These are phyloP conservation scores for Harpagoxenus sublaevis DNA, from an alignment of 2,888 invertebrate species.

Conservation along the genomic window DNA sequence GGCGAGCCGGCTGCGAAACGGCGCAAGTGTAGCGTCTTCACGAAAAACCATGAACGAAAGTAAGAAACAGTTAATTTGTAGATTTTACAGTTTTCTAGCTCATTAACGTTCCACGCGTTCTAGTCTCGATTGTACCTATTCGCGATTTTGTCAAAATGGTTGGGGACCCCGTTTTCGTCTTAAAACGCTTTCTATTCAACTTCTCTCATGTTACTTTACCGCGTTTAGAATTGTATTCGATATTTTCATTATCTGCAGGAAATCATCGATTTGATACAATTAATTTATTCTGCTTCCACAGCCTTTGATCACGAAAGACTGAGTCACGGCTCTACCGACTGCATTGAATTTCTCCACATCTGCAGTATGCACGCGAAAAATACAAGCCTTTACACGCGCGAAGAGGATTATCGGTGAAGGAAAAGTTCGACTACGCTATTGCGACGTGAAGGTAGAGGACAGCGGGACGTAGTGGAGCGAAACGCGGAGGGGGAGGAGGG, in stretches of 20 bases:
- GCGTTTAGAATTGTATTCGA: neutral
- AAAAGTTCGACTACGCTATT: conserved; percentile 65
- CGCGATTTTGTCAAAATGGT: neutral
- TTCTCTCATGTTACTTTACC: neutral
- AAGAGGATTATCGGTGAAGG: conserved; percentile 43
- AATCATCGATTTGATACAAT: neutral
- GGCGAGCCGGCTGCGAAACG: conserved; percentile 59
- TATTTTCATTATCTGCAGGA: neutral
- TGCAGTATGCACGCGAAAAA: conserved; percentile 42
- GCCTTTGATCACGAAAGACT: neutral
- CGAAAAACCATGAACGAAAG: neutral
- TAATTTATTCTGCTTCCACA: neutral
- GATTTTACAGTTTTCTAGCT: conserved; percentile 4
- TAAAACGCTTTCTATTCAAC: neutral
- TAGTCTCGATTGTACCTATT: neutral
- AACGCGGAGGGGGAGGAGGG: conserved; percentile 38
- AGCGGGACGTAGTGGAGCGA: conserved; percentile 61
- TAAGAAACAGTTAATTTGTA: neutral
- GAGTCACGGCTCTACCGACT: neutral
- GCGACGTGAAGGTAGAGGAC: conserved; percentile 51
- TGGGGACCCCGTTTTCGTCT: neutral
- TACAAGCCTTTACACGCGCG: conserved; percentile 62
- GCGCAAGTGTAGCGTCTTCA: conserved; percentile 30
- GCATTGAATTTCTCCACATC: conserved; percentile 23
- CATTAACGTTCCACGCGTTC: neutral